Base-by-base conservation (phyloP, 2,113 vertebrate species). In the Corythornis vintsioides region DNA sequence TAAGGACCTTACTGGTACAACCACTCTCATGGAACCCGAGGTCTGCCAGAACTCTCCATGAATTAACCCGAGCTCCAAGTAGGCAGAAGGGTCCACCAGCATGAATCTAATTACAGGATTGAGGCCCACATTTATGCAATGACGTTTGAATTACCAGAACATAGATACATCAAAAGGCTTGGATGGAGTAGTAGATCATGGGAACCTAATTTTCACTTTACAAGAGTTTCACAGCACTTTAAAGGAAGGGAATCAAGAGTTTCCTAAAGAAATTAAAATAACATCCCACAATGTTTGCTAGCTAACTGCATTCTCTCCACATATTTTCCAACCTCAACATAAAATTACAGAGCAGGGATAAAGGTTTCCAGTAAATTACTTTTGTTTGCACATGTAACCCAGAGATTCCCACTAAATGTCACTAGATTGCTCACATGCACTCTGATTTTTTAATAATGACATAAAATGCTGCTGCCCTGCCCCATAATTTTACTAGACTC, bases 81-180 rank as follows among this genome's bases (percentile, higher is more conserved):
- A 74, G 64, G 77, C 92, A 90, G 87, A 93, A 96, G 84, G 90
- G 85, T 72, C 83, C 53, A 60, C 25, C 92, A 94, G 93, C 81
- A 74, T 24, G 93, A 67, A 76, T 55, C 90, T 85, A 81, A 93
- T 95, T 88, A 84, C 45, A 78, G 83, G 17, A 73, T 6, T 38
- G 72, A 83, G 77, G 43, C 29, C 26, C 20, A 70, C 45, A 66
- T 56, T 72, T 76, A 21, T n/a, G 31, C 66, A 93, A 33, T 61
- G 76, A 80, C 72, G 78, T 61, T 59, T 50, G 70, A 89, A 86
- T 59, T n/a, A 83, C 43, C 48, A 70, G 50, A 82, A 69, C 10
- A 89, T 28, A 84, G 63, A 88, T 21, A 35, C 8, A 92, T 59
- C 48, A 75, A 42, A 83, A 48, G 26, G 17, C 45, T 64, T 48